Evolutionary conservation across 2,888 invertebrate species (phyloP).

Genomic region (Fragum fragum): DNA sequence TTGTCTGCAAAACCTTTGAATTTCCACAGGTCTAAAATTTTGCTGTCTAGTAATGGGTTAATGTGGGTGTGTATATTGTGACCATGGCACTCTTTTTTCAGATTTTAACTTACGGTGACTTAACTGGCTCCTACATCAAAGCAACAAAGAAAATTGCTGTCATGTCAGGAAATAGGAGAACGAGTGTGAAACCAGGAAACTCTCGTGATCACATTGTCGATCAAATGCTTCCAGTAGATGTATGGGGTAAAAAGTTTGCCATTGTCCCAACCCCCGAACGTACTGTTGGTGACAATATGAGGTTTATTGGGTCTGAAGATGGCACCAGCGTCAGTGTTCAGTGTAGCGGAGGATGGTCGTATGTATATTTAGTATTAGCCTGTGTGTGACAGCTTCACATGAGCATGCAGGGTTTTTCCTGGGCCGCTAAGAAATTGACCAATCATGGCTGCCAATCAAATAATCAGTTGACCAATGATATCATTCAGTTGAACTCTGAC

Average conservation of each 20-base stretch:
- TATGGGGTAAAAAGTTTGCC: conserved; percentile 80
- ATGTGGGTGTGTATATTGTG: too few relatives aligned
- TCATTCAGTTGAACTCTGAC: too few relatives aligned
- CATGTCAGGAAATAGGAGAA: conserved; percentile 76
- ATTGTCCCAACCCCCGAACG: conserved; percentile 75
- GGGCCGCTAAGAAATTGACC: too few relatives aligned
- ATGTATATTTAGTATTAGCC: conserved; percentile 16
- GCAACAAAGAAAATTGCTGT: conserved; percentile 74
- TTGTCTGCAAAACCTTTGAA: too few relatives aligned
- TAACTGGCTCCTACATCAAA: conserved; percentile 75
- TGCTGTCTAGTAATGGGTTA: too few relatives aligned
- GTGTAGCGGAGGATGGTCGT: conserved; percentile 46
- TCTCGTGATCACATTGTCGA: conserved; percentile 70
- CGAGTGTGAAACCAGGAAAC: conserved; percentile 53
- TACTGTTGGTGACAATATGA: conserved; percentile 73
- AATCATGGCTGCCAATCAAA: too few relatives aligned
- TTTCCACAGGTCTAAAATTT: too few relatives aligned
- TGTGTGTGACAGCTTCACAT: too few relatives aligned
- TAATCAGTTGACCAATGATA: too few relatives aligned
- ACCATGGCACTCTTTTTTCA: conserved; percentile 29
- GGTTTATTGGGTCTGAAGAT: conserved; percentile 69
- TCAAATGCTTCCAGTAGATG: conserved; percentile 74
- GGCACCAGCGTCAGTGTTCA: conserved; percentile 45
- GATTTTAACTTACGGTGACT: conserved; percentile 69
- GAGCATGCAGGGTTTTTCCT: too few relatives aligned